These are phyloP conservation scores for Noctua pronuba DNA, from an alignment of 2,888 invertebrate genomes.

Conservation along the genomic window DNA sequence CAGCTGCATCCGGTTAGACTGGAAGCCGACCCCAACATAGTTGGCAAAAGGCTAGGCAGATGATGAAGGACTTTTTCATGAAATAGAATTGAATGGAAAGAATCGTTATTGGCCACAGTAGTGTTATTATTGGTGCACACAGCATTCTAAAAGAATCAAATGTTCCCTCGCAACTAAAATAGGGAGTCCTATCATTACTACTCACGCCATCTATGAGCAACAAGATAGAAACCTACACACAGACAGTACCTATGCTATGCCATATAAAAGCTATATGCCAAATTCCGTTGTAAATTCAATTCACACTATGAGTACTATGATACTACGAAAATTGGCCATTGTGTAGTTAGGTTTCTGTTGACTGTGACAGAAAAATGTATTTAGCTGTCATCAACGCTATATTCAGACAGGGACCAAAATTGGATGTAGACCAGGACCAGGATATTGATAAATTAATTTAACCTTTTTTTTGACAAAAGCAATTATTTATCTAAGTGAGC, in stretches of 20 bases:
- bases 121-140: neutral
- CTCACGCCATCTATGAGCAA: constrained; percentile 34
- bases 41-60: too few species aligned
- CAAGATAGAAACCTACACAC: neutral
- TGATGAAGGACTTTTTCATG: too few species aligned
- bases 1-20: too few species aligned
- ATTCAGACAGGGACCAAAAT: neutral
- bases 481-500: neutral
- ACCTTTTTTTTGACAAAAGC: constrained; percentile 6
- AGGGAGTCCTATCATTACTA: neutral
- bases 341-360: neutral
- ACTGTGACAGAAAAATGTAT: neutral
- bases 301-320: neutral
- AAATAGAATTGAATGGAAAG: too few species aligned
- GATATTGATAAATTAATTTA: neutral
- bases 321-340: neutral
- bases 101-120: neutral
- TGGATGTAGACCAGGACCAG: neutral
- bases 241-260: neutral
- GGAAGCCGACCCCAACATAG: too few species aligned
- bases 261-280: too few species aligned
- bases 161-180: too few species aligned
- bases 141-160: neutral
- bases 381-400: neutral
- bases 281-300: neutral